Base-by-base conservation (phyloP, 2,888 invertebrate genomes). In the Lissocephala sabroskyi region DNA sequence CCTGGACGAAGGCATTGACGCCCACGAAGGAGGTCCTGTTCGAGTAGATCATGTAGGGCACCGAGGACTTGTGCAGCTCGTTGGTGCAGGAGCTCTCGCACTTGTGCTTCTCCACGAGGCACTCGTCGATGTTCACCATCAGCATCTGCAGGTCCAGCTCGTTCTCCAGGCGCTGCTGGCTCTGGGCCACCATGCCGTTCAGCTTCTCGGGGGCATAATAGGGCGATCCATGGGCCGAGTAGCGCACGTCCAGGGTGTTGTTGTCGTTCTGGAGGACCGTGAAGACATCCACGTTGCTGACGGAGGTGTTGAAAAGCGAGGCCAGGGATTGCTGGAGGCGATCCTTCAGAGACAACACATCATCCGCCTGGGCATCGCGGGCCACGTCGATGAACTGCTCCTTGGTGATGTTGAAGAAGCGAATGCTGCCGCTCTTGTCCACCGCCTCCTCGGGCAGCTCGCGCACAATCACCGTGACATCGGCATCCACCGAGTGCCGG, bases 21-120 rank as follows among this genome's bases (percentile, higher is more conserved):
- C 98, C 98, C 10, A 98, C 95, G 80, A 98, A 95, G 2, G 96
- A 95, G 0, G 96, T 95, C 1, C 90, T 91, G 80, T 98, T 98
- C 0, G 97, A 96, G 79, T 93, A 96, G 5, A 99, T 94, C 4
- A 94, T 88, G 26, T 91, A 89, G 0, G 95, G 94, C 1, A 89
- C 88, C 11, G 90, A 89, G 47, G 90, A 90, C 77, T 91, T 90
- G 71, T 89, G 89, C 45, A 97, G 86, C 14, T 88, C 87, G 68
- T 95, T 97, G 2, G 90, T 89, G 73, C 97, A 98, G 0, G 96
- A 94, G 16, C 90, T 89, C 56, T 84, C 83, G 60, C 91, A 91
- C 48, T 90, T 89, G 35, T 87, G 86, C 58, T 89, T 89, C 84
- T 95, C 95, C 49, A 91, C 88, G 5, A 95, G 85, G 66, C 96